Evolutionary conservation across 2,113 vertebrate genomes (phyloP).

Genomic region (Gymnogyps californianus): DNA sequence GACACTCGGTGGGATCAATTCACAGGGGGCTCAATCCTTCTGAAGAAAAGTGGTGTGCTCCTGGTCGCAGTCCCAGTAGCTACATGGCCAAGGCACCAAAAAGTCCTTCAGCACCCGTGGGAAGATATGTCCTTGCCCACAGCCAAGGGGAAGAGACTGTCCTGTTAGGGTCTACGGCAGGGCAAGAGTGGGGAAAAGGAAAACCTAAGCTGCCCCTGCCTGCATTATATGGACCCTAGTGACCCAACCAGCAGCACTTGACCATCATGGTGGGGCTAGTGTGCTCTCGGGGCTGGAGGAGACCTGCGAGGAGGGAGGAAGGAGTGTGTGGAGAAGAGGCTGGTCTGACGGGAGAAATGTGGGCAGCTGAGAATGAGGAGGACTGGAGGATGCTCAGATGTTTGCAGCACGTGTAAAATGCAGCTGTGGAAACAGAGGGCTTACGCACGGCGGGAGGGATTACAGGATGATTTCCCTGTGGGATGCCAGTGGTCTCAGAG

Average conservation of each 20-base stretch:
- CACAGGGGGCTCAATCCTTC: not conserved
- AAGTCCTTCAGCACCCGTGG: not conserved
- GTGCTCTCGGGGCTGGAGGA: not conserved
- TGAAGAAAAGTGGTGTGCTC: not conserved
- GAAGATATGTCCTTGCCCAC: not conserved
- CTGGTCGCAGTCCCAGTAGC: not conserved
- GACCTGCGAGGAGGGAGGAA: not conserved
- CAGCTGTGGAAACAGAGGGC: not conserved
- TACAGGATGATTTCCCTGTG: not conserved
- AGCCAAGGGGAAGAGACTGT: not conserved
- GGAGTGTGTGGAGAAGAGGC: not conserved
- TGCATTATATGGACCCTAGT: rapidly evolving
- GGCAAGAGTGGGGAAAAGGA: not conserved
- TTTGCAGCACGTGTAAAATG: not conserved
- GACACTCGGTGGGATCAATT: not conserved
- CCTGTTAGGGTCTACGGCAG: not conserved
- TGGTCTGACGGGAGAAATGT: not conserved
- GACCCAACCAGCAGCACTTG: not conserved
- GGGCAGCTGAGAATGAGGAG: not conserved
- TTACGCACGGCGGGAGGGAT: not conserved
- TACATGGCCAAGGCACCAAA: not conserved
- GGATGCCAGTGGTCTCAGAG: not conserved
- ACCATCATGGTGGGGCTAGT: rapidly evolving
- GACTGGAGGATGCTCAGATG: not conserved
- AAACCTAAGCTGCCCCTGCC: not conserved